Base-by-base conservation (phyloP, 2,797 vertebrate genomes). In the Malacoctenus gilli region DNA sequence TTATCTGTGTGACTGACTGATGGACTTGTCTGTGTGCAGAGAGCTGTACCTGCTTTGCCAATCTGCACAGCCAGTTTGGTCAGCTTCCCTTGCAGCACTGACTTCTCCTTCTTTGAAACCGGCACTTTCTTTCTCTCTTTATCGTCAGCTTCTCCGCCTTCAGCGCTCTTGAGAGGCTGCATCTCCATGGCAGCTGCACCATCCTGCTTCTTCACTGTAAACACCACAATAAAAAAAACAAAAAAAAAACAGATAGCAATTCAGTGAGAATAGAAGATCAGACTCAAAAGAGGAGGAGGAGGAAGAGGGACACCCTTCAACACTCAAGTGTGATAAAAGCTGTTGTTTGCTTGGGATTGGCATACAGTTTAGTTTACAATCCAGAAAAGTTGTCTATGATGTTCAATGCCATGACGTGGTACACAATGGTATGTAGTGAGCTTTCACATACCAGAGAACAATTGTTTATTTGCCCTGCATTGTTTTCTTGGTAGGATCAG, bases 131-230 rank as follows among this genome's bases (percentile, higher is more conserved):
- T 98, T 88, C 92, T 96, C 87, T 98, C 95, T 21, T 98, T 97
- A 0, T 97, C 95, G 0, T 98, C 96, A 0, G 93, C 72, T 57
- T 96, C 95, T 30, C 94, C 95, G 0, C 97, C 97, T 85, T 99
- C 97, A 0, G 96, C 96, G 1, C 96, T 99, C 92, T 99, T 99
- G 64, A 99, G 89, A 1, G 97, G 97, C 77, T 98, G 97, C 97
- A 99, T 99, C 85, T 99, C 97, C 96, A 99, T 99, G 61, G 97
- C 97, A 23, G 97, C 97, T 10, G 96, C 97, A 36, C 96, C 96
- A 1, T 98, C 96, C 87, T 95, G 96, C 85, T 99, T 98, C 88
- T 98, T 99, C 79, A 96, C 97, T 99, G 87, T 65, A 83, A 84
- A 70, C 58, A 87, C 59, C 74, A 84, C 52, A 87, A 51, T 18